phyloP scores from a whole-genome alignment of 1,140 invertebrate genomes.

The Drosophila bocki region DNA sequence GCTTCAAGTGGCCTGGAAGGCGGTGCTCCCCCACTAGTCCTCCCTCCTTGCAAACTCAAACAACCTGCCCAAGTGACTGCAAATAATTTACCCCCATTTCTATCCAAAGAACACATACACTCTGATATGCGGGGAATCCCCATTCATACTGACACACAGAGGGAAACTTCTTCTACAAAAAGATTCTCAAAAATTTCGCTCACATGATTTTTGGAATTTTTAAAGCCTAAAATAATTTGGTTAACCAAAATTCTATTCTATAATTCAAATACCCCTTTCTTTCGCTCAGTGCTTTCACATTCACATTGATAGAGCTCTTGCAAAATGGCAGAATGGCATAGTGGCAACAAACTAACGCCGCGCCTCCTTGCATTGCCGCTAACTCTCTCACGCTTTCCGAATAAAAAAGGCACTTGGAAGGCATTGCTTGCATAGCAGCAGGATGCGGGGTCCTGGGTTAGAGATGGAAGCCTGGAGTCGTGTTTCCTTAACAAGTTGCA shows the following conservation, averaged over 20 bases:
- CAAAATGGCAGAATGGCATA: conserved; percentile 24
- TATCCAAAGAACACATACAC: conserved; percentile 8
- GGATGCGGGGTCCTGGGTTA: conserved; percentile 13
- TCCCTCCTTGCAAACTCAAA: conserved; percentile 36
- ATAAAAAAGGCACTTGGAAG: conserved; percentile 68
- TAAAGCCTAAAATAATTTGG: too few relatives aligned
- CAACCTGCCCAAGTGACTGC: conserved; percentile 61
- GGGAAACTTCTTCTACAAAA: neutral
- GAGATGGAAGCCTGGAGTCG: conserved; percentile 34
- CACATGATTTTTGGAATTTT: too few relatives aligned
- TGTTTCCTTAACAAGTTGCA: conserved; percentile 8
- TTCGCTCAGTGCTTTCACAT: conserved; percentile 11
- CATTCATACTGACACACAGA: neutral
- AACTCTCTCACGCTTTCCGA: conserved; percentile 53
- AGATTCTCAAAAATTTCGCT: too few relatives aligned
- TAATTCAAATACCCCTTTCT: too few relatives aligned
- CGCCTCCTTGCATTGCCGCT: conserved; percentile 44
- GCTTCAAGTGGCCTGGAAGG: conserved; percentile 55
- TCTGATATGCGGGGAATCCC: conserved; percentile 5
- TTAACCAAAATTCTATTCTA: neutral
- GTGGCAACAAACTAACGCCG: conserved; percentile 54
- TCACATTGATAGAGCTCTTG: conserved; percentile 28
- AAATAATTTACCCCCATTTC: conserved; percentile 61
- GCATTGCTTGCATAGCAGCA: conserved; percentile 36
- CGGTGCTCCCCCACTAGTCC: neutral